Evolutionary conservation across 2,113 vertebrate species (phyloP), one percentile per base, ranked within the genome.

Genomic region (Suncus etruscus): DNA sequence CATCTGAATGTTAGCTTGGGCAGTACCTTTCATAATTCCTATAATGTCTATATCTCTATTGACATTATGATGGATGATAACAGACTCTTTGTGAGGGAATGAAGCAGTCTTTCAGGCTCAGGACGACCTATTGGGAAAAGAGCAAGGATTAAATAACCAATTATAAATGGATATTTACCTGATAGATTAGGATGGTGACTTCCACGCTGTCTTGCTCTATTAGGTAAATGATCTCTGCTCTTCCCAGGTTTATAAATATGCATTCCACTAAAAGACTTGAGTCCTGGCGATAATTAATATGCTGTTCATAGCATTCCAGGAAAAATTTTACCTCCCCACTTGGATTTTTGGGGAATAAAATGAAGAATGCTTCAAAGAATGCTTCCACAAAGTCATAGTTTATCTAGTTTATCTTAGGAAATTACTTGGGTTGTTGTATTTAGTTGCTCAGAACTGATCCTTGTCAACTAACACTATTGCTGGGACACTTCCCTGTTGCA

Each of bases 241-340:
- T 4, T n/a, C 92, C 90, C 96, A 96, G 68, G 82, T 92, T 96
- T 97, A 96, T 97, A 97, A 97, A 97, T 97, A 97, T 95, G 89
- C 80, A 97, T 97, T 97, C 95, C 96, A 93, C 78, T 58, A 83
- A 96, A 96, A 90, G 86, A 96, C 78, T 95, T 58, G 45, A 58
- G 91, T 95, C 95, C 94, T 93, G 90, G 95, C 70, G 51, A 95
- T 95, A 97, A 97, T 97, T 97, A 98, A 97, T 89, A 97, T 95
- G 96, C 92, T 89, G 77, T 78, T 70, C 48, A 76, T 75, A 95
- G 91, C 89, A 91, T 96, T 95, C 83, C 74, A 91, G 85, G 32
- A 11, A 66, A 66, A 10, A 47, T 32, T 47, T 24, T 20, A 22
- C 70, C 22, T 27, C 25, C 65, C 65, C 27, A 3, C 27, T 94